A percentile compares a stretch with the other conserved stretches of the same genome.
Conservation (phyloP, 2,888 invertebrate species). For the Nysson spinosus region DNA sequence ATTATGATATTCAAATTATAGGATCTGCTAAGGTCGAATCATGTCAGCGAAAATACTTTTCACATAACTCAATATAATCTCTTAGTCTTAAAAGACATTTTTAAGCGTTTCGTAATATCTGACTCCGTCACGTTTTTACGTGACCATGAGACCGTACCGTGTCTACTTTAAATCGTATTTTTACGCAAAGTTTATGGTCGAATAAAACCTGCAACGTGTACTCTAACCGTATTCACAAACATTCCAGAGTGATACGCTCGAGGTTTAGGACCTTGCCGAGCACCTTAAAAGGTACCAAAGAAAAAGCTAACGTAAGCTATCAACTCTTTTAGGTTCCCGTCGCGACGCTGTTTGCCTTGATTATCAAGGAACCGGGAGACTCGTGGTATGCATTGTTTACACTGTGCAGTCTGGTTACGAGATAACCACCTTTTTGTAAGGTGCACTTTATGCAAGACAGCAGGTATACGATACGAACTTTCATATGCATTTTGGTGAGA, state of each 20-base stretch:
- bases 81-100: background rate
- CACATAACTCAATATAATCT: background rate
- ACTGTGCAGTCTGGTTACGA: conserved; percentile 14
- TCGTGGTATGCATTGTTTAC: conserved; percentile 50
- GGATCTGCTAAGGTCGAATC: background rate
- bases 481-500: conserved; percentile 7
- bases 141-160: background rate
- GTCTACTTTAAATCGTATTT: conserved; percentile 27
- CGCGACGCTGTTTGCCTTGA: conserved; percentile 59
- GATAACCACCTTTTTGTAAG: conserved; percentile 34
- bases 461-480: conserved; percentile 21
- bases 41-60: background rate
- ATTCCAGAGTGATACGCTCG: conserved; percentile 4
- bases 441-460: conserved; percentile 3
- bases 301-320: conserved; percentile 25
- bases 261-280: background rate
- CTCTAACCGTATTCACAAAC: conserved; percentile 20
- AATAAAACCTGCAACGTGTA: conserved; percentile 34
- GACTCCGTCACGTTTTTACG: background rate
- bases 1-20: conserved; percentile 24
- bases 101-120: background rate
- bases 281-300: conserved; percentile 2
- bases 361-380: conserved; percentile 49
- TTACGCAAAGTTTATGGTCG: conserved; percentile 33
- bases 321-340: conserved; percentile 23